A percentile compares a stretch with the other conserved stretches of the same genome.
These are phyloP conservation scores for Mesochorus sp. DNA, from an alignment of 2,888 invertebrate species.

Conservation along the genomic window DNA sequence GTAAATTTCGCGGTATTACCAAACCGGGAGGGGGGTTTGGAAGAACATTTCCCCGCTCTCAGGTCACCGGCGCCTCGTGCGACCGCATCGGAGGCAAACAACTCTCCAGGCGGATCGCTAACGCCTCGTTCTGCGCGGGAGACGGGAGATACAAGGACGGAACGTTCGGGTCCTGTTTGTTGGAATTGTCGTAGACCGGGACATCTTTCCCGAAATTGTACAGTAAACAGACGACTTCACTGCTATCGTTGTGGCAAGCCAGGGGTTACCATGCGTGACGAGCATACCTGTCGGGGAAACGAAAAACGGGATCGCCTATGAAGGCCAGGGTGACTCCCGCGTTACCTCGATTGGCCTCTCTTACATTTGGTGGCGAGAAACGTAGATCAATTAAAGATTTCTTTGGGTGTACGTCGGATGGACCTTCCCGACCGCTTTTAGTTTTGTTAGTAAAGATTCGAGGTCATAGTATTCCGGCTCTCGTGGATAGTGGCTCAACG, in stretches of 20 bases:
- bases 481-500: slow-evolving; percentile 1
- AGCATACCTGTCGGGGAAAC: slow-evolving; percentile 13
- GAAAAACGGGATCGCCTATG: background rate
- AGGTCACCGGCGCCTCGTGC: background rate
- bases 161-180: background rate
- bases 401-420: background rate
- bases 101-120: background rate
- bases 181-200: background rate
- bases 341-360: background rate
- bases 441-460: background rate
- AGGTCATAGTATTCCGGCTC: background rate
- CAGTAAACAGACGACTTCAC: background rate
- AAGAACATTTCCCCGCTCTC: background rate
- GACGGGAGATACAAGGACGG: background rate
- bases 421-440: background rate
- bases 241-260: slow-evolving; percentile 8
- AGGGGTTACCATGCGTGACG: background rate
- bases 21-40: no score
- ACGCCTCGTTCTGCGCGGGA: background rate
- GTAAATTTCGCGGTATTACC: background rate
- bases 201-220: background rate
- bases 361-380: background rate
- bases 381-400: background rate
- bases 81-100: no score
- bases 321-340: background rate